A percentile compares a stretch with the other conserved stretches of the same genome.
Evolutionary conservation across 2,113 vertebrate species (phyloP).

Genomic region (Sturnira hondurensis): DNA sequence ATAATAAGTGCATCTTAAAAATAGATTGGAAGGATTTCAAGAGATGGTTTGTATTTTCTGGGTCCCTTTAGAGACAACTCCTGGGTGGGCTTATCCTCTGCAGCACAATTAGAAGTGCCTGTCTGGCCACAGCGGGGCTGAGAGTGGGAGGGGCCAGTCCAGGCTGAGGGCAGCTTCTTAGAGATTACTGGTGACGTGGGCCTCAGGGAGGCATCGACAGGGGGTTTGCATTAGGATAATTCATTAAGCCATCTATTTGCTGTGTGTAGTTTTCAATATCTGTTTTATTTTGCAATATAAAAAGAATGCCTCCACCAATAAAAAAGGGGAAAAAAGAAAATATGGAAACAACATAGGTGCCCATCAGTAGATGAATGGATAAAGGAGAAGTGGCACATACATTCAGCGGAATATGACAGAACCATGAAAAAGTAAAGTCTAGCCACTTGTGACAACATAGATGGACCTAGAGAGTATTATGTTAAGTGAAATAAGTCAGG

Average conservation of each 20-base stretch:
- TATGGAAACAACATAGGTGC: background rate
- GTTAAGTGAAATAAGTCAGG: too few species aligned
- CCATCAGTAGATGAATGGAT: background rate
- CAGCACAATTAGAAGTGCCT: background rate
- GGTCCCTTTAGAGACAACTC: background rate
- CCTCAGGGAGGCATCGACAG: background rate
- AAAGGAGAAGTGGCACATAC: background rate
- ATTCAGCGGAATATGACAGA: background rate
- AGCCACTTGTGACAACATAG: too few species aligned
- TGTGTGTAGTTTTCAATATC: background rate
- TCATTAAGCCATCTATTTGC: background rate
- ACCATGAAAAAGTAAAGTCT: background rate
- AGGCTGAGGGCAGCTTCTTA: background rate
- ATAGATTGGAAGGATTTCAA: background rate
- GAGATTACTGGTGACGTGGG: too few species aligned
- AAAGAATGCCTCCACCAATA: background rate
- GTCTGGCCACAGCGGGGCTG: background rate
- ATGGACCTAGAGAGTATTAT: too few species aligned
- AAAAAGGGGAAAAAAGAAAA: background rate
- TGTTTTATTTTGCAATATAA: background rate
- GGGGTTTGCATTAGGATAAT: background rate
- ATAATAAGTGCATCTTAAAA: background rate
- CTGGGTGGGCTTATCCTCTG: background rate
- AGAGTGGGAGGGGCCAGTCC: background rate
- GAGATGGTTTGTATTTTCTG: background rate